Base-by-base conservation (phyloP, 2,888 invertebrate genomes). In the Chrysolina americana region DNA sequence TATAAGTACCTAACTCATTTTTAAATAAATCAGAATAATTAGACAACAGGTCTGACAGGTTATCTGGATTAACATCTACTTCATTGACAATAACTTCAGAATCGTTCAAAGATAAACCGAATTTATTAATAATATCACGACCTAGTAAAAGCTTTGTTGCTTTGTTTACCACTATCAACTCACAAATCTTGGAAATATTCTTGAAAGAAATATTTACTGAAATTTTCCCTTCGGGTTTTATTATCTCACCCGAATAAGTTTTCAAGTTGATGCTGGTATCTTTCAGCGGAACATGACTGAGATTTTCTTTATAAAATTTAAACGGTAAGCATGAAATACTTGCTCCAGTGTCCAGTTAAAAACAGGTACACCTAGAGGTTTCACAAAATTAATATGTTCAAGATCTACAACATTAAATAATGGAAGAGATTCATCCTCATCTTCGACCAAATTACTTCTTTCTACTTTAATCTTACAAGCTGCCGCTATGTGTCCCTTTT, bases 301-400 rank as follows among this genome's bases (percentile, higher is more conserved):
- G 44, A 19, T 44, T 59, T 47, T 59, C 36, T 41, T 50, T n/a
- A 19, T 68, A 47, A 53, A 59, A 50, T 56, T 44, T 28, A 19
- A 65, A 70, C 17, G 70, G 56, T 65, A 73, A 47, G 47, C 73
- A 70, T 41, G 68, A 63, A 17, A 73, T 48, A 21, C 73, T 56
- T 17, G 70, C 70, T 21, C 70, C 73, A 41, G 59, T 73, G 65
- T 73, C 73, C 23, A 70, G 44, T 44, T 69, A 23, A 62, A 62
- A 41, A 62, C 62, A 62, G 19, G 17, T 23, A 70, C 59, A 62
- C 17, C 23, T 41, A 70, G 41, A 10, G 62, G 63, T 19, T 70
- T 59, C 8, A 47, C 47, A 23, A 36, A 62, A 21, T 62, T 44
- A n/a, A 44, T 10, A 41, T 59, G n/a, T 21, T 63, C 47, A 19